Base-by-base conservation (phyloP, 37 sponge, comb jelly and placozoan genomes). In the Beroe ovata region DNA sequence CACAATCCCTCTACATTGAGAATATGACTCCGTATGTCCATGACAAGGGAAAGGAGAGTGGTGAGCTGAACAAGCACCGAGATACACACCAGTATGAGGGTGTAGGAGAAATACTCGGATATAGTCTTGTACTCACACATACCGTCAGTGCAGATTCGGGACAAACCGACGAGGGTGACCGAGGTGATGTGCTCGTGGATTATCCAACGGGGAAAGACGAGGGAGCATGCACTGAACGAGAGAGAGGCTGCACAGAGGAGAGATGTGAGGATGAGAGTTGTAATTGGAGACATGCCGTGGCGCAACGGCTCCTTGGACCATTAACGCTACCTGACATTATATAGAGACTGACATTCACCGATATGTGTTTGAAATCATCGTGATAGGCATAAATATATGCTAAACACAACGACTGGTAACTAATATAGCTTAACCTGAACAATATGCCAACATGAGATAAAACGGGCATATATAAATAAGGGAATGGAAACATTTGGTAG, bases 71-170 rank as follows among this genome's bases (percentile, higher is more conserved):
- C 69, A 4, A 66, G 36, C 69, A 66, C 35, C 2, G 69, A 25
- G 69, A 66, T 29, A 30, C 69, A 66, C 25, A 66, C 69, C 32
- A 66, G 25, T 34, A 66, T 66, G 36, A 66, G 69, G 33, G 69
- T 66, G 69, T 66, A 66, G 30, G 32, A 29, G 69, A 66, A 66
- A 37, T 66, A 66, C 30, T 66, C 69, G 18, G 69, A 66, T 34
- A 66, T 66, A 1, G 30, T 30, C 36, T 66, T 18, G 30, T 30
- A 34, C 2, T 29, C 8, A 30, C 69, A 66, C 19, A 32, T 37
- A 34, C 69, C 69, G 69, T 66, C 69, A 4, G 69, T 66, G 36
- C 69, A 66, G 36, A 66, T 37, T 18, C 36, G 69, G 32, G 69
- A 66, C 18, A 66, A 18, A 8, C 69, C 69, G 32, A 29, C 36